Evolutionary conservation across 2,888 invertebrate species (phyloP).

Genomic region (Campoplex capitator): DNA sequence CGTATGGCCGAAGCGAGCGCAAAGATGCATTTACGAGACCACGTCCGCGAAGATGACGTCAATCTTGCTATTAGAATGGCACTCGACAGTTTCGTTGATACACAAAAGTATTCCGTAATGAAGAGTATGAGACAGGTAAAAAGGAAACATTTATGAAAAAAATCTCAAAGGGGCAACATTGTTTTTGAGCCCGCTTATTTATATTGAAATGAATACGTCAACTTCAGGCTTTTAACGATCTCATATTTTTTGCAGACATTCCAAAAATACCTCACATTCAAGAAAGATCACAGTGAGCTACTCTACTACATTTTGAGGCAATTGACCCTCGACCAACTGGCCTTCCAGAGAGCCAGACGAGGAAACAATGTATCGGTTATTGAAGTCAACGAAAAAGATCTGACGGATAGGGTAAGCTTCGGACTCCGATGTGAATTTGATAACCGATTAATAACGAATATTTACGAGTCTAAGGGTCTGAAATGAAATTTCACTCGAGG

Average conservation of each 20-base stretch:
- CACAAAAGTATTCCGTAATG: slow-evolving; percentile 99
- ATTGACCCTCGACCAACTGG: slow-evolving; percentile 95
- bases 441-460: slow-evolving; percentile 11
- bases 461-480: neutral
- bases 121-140: slow-evolving; percentile 95
- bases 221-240: neutral
- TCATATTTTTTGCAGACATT: slow-evolving; percentile 90
- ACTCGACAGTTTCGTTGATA: slow-evolving; percentile 99
- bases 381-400: slow-evolving; percentile 94
- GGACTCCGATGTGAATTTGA: neutral
- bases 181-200: neutral
- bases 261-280: slow-evolving; percentile 96
- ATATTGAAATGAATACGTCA: neutral
- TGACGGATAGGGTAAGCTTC: slow-evolving; percentile 88
- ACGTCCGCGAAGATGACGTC: slow-evolving; percentile 97
- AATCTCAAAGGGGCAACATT: neutral
- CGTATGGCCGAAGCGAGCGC: slow-evolving; percentile 99
- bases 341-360: slow-evolving; percentile 91
- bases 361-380: slow-evolving; percentile 90
- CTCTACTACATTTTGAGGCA: slow-evolving; percentile 97
- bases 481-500: neutral
- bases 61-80: slow-evolving; percentile 98
- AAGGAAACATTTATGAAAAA: neutral
- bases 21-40: slow-evolving; percentile 96
- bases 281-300: slow-evolving; percentile 98